Conservation (phyloP, 2,888 invertebrate genomes). For the Vannuccia rotundouncinata region DNA sequence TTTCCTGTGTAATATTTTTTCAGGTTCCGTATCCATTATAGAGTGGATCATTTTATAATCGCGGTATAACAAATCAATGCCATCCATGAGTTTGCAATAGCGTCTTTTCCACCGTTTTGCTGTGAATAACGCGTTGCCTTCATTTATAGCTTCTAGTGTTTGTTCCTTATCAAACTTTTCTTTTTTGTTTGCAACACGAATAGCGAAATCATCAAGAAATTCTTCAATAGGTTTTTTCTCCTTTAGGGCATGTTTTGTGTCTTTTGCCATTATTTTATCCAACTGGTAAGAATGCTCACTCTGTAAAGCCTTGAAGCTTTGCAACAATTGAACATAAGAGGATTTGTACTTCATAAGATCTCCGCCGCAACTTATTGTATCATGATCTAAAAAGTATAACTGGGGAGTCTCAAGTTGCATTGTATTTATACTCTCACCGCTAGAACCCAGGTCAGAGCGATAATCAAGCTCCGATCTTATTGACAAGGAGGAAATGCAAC, state of each 20-base stretch:
- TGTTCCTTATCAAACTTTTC: slow-evolving; percentile 17
- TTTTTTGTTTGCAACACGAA: slow-evolving; percentile 29
- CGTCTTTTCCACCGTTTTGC: slow-evolving; percentile 31
- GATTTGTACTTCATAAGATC: too few species aligned
- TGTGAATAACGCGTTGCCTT: slow-evolving; percentile 5
- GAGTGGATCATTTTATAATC: slow-evolving; percentile 30
- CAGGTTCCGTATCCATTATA: background rate
- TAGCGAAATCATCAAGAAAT: slow-evolving; percentile 16
- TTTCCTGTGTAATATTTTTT: background rate
- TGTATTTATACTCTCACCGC: too few species aligned
- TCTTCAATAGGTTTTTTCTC: slow-evolving; percentile 7
- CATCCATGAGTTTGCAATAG: slow-evolving; percentile 25
- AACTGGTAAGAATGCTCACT: too few species aligned
- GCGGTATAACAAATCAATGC: slow-evolving; percentile 12
- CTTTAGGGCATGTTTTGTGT: too few species aligned
- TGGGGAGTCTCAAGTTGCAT: too few species aligned
- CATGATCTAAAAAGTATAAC: too few species aligned
- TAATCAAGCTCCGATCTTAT: background rate
- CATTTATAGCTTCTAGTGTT: slow-evolving; percentile 14
- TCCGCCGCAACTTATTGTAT: too few species aligned
- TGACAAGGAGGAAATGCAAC: background rate
- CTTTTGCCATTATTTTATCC: too few species aligned
- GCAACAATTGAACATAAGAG: too few species aligned
- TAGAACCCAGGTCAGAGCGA: too few species aligned
- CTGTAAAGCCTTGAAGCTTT: too few species aligned